Conservation (phyloP, 2,113 vertebrate species). For the Garra rufa region DNA sequence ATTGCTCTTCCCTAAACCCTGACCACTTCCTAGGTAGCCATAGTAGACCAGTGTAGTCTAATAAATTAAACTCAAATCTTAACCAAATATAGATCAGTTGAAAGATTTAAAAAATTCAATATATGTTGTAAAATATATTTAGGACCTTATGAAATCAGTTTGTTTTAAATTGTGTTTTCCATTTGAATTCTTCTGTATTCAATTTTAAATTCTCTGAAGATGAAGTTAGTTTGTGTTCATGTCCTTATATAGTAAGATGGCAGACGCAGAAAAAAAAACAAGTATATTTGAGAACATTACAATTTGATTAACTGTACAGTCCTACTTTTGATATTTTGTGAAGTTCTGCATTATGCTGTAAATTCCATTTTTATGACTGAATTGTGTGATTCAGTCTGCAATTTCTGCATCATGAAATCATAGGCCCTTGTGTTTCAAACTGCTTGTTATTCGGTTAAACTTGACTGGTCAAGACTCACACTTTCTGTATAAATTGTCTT, state of each 20-base stretch:
- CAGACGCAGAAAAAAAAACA: no score
- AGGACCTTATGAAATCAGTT: neutral
- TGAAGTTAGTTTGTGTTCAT: neutral
- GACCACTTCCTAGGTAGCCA: neutral
- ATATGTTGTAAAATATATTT: neutral
- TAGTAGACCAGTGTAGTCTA: neutral
- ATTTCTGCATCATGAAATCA: neutral
- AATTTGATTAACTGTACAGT: neutral
- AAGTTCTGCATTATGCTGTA: neutral
- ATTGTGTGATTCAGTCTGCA: neutral
- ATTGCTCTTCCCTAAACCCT: neutral
- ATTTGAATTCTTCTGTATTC: neutral
- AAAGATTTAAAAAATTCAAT: neutral
- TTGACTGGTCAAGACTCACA: neutral
- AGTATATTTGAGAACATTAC: no score
- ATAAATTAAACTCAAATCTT: neutral
- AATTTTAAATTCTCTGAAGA: neutral
- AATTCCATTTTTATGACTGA: neutral
- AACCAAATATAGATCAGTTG: neutral
- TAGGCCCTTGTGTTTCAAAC: no score
- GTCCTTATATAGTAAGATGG: no score
- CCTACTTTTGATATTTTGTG: neutral
- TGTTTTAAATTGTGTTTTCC: neutral
- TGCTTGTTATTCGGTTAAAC: neutral
- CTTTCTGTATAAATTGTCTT: slow-evolving; percentile 43